Evolutionary conservation across 2,797 vertebrate species (phyloP), one percentile per base, ranked within the genome.

Genomic region (Anguilla megastoma): DNA sequence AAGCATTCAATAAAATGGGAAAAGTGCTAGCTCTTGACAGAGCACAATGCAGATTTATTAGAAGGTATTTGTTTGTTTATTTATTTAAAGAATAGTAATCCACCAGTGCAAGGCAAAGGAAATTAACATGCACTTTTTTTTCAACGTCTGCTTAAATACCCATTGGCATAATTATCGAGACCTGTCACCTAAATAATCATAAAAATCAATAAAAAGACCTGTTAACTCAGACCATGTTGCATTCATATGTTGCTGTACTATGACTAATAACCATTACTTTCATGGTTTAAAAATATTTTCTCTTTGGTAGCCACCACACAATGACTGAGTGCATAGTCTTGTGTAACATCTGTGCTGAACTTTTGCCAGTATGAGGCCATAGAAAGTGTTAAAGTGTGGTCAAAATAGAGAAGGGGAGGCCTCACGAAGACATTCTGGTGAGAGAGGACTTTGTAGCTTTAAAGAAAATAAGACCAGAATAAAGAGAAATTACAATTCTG

Each of bases 51-150:
- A 87, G 69, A 89, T 89, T 89, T 74, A 66, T 88, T 88, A 36
- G 60, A 69, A 85, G 56, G 71, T 89, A 86, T 88, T 87, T 90
- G 87, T 87, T 89, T 89, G 10, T 52, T 52, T 52, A 52, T 52
- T 52, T 52, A 12, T 87, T 21, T 45, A 83, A n/a, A 58, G 27
- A 80, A 84, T 56, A 74, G 58, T 60, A 88, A 86, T 87, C 71
- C 60, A 21, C 66, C 54, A 74, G 84, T 86, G 87, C 86, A 24
- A 84, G 86, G 87, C 88, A 86, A 85, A 30, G 60, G 18, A 88
- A 80, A 89, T 87, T 80, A 60, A 86, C 74, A 69, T 82, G 86
- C 58, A 85, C 85, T 69, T 60, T 87, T 88, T 88, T 84, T 74
- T 74, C 80, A 87, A 85, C 30, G 74, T 71, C 80, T 85, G 63